Base-by-base conservation (phyloP, 2,113 vertebrate species). In the Lepisosteus osseus region DNA sequence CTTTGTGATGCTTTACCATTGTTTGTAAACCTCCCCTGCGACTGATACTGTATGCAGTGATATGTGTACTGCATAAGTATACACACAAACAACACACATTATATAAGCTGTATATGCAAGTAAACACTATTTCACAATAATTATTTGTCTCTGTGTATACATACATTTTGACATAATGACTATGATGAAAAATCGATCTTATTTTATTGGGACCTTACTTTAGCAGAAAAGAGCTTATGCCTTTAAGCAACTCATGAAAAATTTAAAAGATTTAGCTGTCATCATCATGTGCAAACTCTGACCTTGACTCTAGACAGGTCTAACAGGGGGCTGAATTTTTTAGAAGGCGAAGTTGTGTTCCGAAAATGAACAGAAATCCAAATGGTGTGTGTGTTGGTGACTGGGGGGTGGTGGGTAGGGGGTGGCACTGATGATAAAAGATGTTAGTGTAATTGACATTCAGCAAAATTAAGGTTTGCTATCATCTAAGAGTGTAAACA, bases 241-340 rank as follows among this genome's bases (percentile, higher is more conserved):
- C 83, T 85, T 83, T 80, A 85, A 86, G 83, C 83, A 79, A 85
- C 81, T 85, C 83, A 86, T 85, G 85, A 86, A 85, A 83, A 83
- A 85, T 85, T 81, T 83, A 85, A 76, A 75, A 85, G 83, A 77
- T 82, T 83, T 83, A 77, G 77, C 83, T 83, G 82, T 82, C 81
- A 83, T 83, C 74, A 74, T 70, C 76, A 72, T 78, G 74, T 79
- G 77, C 74, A 41, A 68, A 68, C 71, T 76, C 77, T 82, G 83
- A 86, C 85, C 85, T 86, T 86, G 79, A 83, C 81, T 83, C 76
- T 71, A 82, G 78, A 84, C 77, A 76, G 77, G 74, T 78, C 78
- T 80, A 80, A 79, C 68, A 74, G 76, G 85, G 73, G 75, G 76
- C 76, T 80, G 81, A 78, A 80, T 84, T 77, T 82, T 84, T 86